phyloP scores from a whole-genome alignment of 2,797 vertebrate genomes.

The Notolabrus celidotus region DNA sequence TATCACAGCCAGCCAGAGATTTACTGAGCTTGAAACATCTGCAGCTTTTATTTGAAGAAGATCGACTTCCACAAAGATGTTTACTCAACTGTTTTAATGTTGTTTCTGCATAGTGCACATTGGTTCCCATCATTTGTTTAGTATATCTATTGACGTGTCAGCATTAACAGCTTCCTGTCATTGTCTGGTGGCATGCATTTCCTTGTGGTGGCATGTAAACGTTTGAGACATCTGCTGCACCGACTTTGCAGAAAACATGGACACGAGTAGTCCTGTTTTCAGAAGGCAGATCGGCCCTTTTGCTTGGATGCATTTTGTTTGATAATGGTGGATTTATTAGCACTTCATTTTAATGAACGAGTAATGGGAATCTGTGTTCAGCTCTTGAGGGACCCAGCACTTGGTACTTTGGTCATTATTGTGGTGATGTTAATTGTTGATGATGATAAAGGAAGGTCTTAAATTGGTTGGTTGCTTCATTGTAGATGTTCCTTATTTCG shows the following conservation, averaged over 20 bases:
- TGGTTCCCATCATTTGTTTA: conserved; percentile 1
- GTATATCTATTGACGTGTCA: conserved; percentile 11
- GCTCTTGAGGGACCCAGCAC: no score
- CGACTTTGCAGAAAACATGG: background rate
- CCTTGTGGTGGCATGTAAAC: conserved; percentile 17
- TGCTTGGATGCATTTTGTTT: no score
- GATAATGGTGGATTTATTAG: no score
- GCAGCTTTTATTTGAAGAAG: conserved; percentile 24
- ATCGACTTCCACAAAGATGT: background rate
- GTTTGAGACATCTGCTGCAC: conserved; percentile 2
- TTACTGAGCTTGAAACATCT: conserved; percentile 18
- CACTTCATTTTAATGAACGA: no score
- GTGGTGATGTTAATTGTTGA: no score
- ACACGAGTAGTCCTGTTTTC: conserved; percentile 16
- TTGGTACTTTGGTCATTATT: no score
- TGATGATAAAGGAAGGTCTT: no score
- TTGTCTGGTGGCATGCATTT: conserved; percentile 46
- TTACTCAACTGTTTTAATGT: background rate
- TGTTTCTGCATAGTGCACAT: background rate
- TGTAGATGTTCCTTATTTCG: no score
- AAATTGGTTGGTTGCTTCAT: no score
- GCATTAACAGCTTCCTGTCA: conserved; percentile 36
- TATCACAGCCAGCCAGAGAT: conserved; percentile 38
- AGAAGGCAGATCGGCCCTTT: conserved; percentile 5
- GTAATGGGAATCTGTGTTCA: no score